phyloP scores from a whole-genome alignment of 1,140 invertebrate genomes.

The Cotesia chilonis region DNA sequence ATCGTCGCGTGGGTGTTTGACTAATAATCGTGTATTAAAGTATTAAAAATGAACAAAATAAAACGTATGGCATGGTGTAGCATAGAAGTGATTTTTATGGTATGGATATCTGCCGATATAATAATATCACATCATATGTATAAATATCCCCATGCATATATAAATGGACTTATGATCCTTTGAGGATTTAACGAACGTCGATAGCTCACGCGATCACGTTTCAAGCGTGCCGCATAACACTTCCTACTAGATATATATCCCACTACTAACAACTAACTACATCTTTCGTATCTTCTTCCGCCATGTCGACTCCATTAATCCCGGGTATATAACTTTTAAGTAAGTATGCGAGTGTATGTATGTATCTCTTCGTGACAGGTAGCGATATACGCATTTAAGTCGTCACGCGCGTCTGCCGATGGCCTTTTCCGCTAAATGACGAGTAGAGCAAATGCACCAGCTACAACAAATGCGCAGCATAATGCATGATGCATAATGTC shows the following conservation, averaged over 20 bases:
- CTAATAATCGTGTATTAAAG: conserved; percentile 23
- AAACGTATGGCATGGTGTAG: background rate
- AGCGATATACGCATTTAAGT: conserved; percentile 20
- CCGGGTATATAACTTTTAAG: background rate
- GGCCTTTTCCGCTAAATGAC: conserved; percentile 13
- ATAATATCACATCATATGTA: conserved; percentile 15
- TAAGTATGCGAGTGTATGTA: too few relatives aligned
- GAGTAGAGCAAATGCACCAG: background rate
- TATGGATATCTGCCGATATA: background rate
- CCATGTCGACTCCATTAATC: conserved; percentile 38
- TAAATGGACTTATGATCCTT: background rate
- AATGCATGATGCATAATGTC: too few relatives aligned
- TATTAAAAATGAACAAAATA: conserved; percentile 1
- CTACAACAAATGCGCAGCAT: too few relatives aligned
- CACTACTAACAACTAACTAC: conserved; percentile 4
- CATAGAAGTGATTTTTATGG: background rate
- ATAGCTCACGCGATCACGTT: conserved; percentile 39
- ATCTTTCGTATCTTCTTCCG: conserved; percentile 18
- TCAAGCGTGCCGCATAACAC: conserved; percentile 24
- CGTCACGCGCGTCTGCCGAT: conserved; percentile 9
- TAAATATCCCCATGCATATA: background rate
- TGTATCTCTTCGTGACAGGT: conserved; percentile 7
- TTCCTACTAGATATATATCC: conserved; percentile 19
- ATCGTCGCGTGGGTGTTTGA: conserved; percentile 43
- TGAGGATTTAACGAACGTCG: conserved; percentile 40